Evolutionary conservation across 1,140 invertebrate genomes (phyloP).

Genomic region (Octopus sinensis): DNA sequence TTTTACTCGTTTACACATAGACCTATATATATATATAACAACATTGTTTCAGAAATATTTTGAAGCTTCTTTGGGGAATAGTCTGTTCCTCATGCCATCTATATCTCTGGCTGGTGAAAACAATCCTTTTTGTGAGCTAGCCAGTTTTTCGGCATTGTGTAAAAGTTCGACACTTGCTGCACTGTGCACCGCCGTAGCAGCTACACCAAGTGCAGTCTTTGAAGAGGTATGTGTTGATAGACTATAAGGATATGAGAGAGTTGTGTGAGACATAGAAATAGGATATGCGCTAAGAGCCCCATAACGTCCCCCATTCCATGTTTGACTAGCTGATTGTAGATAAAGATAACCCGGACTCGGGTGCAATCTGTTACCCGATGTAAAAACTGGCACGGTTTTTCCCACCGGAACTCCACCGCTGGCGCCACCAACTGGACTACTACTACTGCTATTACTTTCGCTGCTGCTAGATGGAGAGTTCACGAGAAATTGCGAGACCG

Average conservation of each 20-base stretch:
- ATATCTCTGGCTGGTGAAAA: slow-evolving; percentile 36
- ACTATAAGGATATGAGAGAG: slow-evolving; percentile 43
- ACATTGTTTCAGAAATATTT: not conserved
- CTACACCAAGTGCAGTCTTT: slow-evolving; percentile 28
- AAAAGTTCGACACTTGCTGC: slow-evolving; percentile 22
- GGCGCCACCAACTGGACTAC: slow-evolving; percentile 20
- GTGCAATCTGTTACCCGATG: slow-evolving; percentile 15
- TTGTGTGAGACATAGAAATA: slow-evolving; percentile 39
- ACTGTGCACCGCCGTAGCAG: slow-evolving; percentile 21
- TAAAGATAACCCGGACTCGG: slow-evolving; percentile 31
- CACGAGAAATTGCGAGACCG: slow-evolving; percentile 33
- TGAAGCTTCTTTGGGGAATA: slow-evolving; percentile 10
- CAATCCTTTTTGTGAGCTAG: slow-evolving; percentile 20
- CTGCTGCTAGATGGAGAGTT: slow-evolving; percentile 24
- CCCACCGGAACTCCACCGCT: slow-evolving; percentile 1
- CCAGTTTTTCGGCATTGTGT: slow-evolving; percentile 18
- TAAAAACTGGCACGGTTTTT: not conserved
- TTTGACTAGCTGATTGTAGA: slow-evolving; percentile 25
- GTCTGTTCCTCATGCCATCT: slow-evolving; percentile 27
- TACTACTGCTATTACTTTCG: slow-evolving; percentile 16
- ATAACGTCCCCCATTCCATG: slow-evolving; percentile 32
- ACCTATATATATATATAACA: too few relatives aligned
- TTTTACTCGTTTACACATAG: too few relatives aligned
- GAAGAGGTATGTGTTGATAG: slow-evolving; percentile 34
- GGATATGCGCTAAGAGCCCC: slow-evolving; percentile 30